Evolutionary conservation across 2,888 invertebrate species (phyloP), one percentile per base, ranked within the genome.

Genomic region (Phorcus lineatus): DNA sequence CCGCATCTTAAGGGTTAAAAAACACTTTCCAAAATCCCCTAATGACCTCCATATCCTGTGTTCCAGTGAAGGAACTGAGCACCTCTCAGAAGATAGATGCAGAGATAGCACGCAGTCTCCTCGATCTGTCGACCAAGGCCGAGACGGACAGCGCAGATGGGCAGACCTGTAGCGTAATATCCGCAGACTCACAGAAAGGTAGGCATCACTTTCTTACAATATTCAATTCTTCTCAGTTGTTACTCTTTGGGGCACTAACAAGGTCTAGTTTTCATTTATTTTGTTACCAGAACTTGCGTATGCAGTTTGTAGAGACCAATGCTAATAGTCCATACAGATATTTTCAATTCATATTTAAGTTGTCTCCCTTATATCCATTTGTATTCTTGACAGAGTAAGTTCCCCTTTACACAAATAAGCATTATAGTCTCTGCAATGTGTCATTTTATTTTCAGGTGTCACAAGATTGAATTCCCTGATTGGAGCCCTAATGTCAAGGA

Each of bases 41-140:
- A 47, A 47, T 47, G 13, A 47, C 11, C 47, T 11, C 47, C 13
- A 47, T 47, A 9, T 13, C 4, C 47, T 47, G 47, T 47, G 47
- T 47, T 47, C 47, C 47, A 47, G 47, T 47, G 47, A 76, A 53
- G 55, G 53, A 53, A 31, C 53, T 76, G 54, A 70, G 70, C 53
- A 54, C 76, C n/a, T 62, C 79, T 17, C 78, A 80, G 40, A 83
- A 83, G 55, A 83, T 85, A 74, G 85, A 86, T 79, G 84, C 86
- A 13, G 88, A 88, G 79, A 87, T 87, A 57, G 92, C 92, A 4
- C 88, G 88, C 54, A 92, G 92, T 86, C 85, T 93, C 55, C 85
- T 93, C 16, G 91, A 92, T 82, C 88, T 93, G 77, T 91, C 87
- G 11, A 82, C 82, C 47, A 79, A 80, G 57, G 75, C 80, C 9